These are phyloP conservation scores for Drosophila melanica DNA, from an alignment of 1,140 invertebrate species.

Conservation along the genomic window DNA sequence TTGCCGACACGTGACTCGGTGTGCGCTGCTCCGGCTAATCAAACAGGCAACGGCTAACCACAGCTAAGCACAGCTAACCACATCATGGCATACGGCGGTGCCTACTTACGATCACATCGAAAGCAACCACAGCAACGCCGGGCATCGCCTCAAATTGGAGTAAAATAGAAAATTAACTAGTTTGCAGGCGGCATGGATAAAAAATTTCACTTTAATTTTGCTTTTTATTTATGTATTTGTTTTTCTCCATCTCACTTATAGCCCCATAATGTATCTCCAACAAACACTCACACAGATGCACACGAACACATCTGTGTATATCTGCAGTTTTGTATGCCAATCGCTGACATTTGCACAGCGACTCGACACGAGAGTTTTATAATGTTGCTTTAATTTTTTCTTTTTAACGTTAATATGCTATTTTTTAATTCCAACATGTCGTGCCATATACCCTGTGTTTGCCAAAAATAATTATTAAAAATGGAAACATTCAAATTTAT, in stretches of 20 bases:
- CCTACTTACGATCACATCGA: constrained; percentile 60
- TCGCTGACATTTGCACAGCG: constrained; percentile 58
- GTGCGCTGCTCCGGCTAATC: constrained; percentile 23
- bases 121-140: constrained; percentile 60
- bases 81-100: not conserved
- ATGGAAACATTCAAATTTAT: too few relatives aligned
- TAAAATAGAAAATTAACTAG: constrained; percentile 84
- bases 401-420: constrained; percentile 34
- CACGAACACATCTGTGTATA: constrained; percentile 13
- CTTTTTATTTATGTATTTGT: constrained; percentile 82
- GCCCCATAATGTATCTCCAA: constrained; percentile 38
- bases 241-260: constrained; percentile 71
- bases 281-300: not conserved
- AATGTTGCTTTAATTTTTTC: constrained; percentile 62
- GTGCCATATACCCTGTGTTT: not conserved
- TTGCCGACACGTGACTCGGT: constrained; percentile 61
- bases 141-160: constrained; percentile 74
- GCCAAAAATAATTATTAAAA: too few relatives aligned
- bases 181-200: constrained; percentile 64
- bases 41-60: constrained; percentile 1
- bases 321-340: constrained; percentile 75
- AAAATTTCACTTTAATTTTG: constrained; percentile 83
- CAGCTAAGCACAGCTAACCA: not conserved
- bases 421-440: constrained; percentile 59
- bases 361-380: constrained; percentile 62